Base-by-base conservation (phyloP, 2,888 invertebrate genomes). In the Gymnosoma rotundatum region DNA sequence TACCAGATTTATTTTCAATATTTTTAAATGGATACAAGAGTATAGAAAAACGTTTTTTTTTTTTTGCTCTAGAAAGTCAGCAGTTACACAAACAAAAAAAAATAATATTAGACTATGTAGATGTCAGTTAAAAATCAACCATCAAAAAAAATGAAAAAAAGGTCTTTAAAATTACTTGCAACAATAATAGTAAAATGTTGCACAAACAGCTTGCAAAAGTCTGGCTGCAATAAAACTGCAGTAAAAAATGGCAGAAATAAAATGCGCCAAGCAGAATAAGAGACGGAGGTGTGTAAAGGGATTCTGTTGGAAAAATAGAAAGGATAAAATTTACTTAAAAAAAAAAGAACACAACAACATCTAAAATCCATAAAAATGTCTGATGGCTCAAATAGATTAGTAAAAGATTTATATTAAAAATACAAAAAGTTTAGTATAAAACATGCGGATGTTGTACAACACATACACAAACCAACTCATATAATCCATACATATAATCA, bases 371-470 rank as follows among this genome's bases (percentile, higher is more conserved):
- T 78, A 74, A 78, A 78, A 83, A 74, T 78, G 78, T 78, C 78
- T 74, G 83, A 74, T 69, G 69, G 56, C 58, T 83, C 74, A 78
- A 74, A 78, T 60, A 78, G 83, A 74, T 83, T 83, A 83, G 63
- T 45, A 36, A 52, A 74, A 78, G 69, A 78, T 83, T 83, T 78
- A 83, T 83, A 36, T 18, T 69, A 48, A 73, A 64, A 58, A 25
- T 52, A 67, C n/a, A 36, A 12, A 10, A 20, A 32, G 64, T 45
- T 56, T 56, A 45, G 54, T 14, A 45, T 12, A 45, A 45, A 12
- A 45, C 4, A 16, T 45, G 12, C 16, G 45, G 45, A 12, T 45
- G 45, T 16, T 16, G 16, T 1, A 10, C 45, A 45, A 14, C 16
- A 45, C 16, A 16, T 14, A 45, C 45, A 12, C 45, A 45, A 1